Base-by-base conservation (phyloP, 2,797 vertebrate species). In the Ambastaia sidthimunki region DNA sequence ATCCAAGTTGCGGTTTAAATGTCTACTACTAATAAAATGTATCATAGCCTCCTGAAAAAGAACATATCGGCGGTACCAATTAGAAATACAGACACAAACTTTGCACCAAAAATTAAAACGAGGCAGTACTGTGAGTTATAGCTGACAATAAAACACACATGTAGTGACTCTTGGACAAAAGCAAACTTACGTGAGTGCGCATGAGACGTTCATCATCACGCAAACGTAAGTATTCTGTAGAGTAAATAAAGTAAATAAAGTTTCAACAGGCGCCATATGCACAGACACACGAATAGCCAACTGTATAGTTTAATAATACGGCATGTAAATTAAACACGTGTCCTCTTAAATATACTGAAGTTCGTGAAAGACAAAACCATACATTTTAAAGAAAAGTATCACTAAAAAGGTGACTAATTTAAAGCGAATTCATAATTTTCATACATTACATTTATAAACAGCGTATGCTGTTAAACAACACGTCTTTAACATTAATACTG, bases 151-250 rank as follows among this genome's bases (percentile, higher is more conserved):
- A 2, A 37, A 62, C 7, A 2, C 31, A 41, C 3, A 71, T 28
- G 18, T 50, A 62, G 21, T 21, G 5, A 63, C 67, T 41, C 54
- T 23, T 1, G 9, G 50, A 23, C 23, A 1, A 31, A 71, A 62
- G 76, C 4, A 76, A 76, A 89, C 91, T 92, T 73, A 93, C 92
- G 18, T 90, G 90, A 0, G 83, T 73, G 2, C 1, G 85, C 86
- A 89, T 85, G 0, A 91, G 37, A 15, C 72, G 71, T 0, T 84
- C 71, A 4, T 80, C 68, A 25, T 73, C 41, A 54, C 23, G 52
- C 28, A 78, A 4, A 19, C 28, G 65, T 65, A 78, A 60, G 71
- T 55, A 78, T 1, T 74, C 85, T 86, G n/a, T 25, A 52, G 19
- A 71, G 48, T 50, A 2, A 57, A 72, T 0, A 2, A 5, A 7